These are phyloP conservation scores for Plutella xylostella DNA, from an alignment of 2,888 invertebrate species.

Conservation along the genomic window DNA sequence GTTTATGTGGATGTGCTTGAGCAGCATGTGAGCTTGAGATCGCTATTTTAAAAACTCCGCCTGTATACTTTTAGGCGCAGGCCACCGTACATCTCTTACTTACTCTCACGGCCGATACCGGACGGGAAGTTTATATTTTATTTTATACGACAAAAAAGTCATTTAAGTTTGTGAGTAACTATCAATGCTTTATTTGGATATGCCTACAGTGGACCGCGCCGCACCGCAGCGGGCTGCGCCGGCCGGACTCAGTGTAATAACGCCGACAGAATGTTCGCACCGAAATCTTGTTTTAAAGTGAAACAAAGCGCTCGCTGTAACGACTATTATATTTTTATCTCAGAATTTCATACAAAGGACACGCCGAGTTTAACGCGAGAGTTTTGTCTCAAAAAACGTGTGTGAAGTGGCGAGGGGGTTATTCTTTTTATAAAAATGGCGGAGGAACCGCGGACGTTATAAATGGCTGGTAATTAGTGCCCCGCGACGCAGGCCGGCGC, in stretches of 20 bases:
- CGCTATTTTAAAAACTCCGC: too few relatives aligned
- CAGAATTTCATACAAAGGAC: constrained; percentile 9
- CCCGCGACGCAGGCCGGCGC: constrained; percentile 25
- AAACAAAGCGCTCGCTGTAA: constrained; percentile 1
- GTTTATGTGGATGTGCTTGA: too few relatives aligned
- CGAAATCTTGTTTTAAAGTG: neutral
- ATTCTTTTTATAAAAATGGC: constrained; percentile 52
- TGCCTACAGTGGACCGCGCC: neutral
- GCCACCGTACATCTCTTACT: neutral
- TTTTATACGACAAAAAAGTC: neutral
- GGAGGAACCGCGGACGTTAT: constrained; percentile 41
- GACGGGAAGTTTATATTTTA: neutral
- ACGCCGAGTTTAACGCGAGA: constrained; percentile 23
- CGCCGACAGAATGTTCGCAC: neutral
- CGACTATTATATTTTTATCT: constrained; percentile 7
- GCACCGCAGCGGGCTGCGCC: too few relatives aligned
- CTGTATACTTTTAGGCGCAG: neutral
- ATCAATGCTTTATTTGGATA: neutral
- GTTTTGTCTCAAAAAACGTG: constrained; percentile 39
- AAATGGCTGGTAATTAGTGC: constrained; percentile 61
- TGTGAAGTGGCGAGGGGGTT: constrained; percentile 29
- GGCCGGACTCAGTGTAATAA: neutral
- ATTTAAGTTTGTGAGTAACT: neutral
- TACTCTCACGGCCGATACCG: neutral
- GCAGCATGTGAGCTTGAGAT: too few relatives aligned